Percentiles rank a stretch among this genome's conserved stretches.
Evolutionary conservation across 1,140 invertebrate species (phyloP).

Genomic region (Saccostrea echinata): DNA sequence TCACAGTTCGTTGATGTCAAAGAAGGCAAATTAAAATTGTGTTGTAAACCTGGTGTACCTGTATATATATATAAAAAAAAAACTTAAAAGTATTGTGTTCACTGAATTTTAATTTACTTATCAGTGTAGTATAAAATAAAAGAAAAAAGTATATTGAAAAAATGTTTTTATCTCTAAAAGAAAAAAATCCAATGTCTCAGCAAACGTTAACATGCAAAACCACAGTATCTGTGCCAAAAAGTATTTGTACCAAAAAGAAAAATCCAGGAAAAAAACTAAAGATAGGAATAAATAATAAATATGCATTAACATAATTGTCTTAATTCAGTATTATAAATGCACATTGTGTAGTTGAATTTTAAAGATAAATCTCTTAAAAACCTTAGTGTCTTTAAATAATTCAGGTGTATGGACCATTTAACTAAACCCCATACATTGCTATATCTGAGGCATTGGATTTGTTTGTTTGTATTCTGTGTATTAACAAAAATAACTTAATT

Average conservation of each 20-base stretch:
- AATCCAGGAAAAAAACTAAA: not conserved
- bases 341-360: too few species aligned
- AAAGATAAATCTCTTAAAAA: too few species aligned
- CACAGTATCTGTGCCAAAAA: not conserved
- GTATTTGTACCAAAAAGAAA: too few species aligned
- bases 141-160: not conserved
- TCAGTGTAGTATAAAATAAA: not conserved
- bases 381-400: not conserved
- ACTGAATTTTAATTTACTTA: not conserved
- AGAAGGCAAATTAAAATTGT: constrained; percentile 9
- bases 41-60: constrained; percentile 26
- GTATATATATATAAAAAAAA: constrained; percentile 21
- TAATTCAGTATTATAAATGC: too few species aligned
- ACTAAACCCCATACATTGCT: not conserved
- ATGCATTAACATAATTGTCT: not conserved
- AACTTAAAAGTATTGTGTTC: constrained; percentile 30
- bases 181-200: constrained; percentile 35
- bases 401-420: not conserved
- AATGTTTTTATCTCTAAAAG: constrained; percentile 33
- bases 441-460: constrained; percentile 33
- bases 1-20: constrained; percentile 3
- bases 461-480: constrained; percentile 19
- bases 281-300: not conserved
- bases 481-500: constrained; percentile 20
- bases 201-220: not conserved